These are phyloP conservation scores for Chromobotia macracanthus DNA, from an alignment of 2,797 vertebrate species.

Conservation along the genomic window DNA sequence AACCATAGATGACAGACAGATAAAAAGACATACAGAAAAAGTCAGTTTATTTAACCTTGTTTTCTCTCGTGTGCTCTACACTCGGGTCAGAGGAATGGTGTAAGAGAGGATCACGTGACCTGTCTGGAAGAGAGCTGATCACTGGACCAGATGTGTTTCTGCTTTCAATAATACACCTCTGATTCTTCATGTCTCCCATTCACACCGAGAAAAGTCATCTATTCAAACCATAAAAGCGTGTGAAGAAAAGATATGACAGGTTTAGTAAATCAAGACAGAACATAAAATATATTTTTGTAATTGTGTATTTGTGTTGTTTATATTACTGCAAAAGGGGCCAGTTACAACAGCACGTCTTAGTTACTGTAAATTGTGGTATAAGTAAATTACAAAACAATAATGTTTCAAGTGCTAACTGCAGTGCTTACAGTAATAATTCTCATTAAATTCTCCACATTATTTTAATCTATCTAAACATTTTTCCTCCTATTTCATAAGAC, in stretches of 20 bases:
- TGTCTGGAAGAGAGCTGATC: constrained; percentile 6
- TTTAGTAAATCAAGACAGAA: background rate
- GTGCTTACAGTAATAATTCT: too few species aligned
- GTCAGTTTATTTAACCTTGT: background rate
- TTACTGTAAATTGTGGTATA: too few species aligned
- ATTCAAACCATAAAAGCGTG: background rate
- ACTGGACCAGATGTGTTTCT: constrained; percentile 28
- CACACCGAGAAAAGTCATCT: background rate
- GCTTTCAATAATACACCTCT: constrained; percentile 8
- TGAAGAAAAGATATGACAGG: background rate
- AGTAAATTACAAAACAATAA: too few species aligned
- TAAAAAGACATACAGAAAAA: background rate
- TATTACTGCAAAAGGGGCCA: background rate
- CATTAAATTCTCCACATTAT: too few species aligned
- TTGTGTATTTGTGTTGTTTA: background rate
- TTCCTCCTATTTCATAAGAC: too few species aligned
- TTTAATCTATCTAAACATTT: too few species aligned
- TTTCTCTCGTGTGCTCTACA: background rate
- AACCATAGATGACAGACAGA: background rate
- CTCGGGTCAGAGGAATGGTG: background rate
- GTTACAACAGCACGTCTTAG: too few species aligned
- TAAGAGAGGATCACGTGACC: background rate
- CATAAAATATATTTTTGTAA: too few species aligned
- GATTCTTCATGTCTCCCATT: background rate
- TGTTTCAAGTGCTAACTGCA: too few species aligned